Base-by-base conservation (phyloP, 2,113 vertebrate species). In the Isichthys henryi region DNA sequence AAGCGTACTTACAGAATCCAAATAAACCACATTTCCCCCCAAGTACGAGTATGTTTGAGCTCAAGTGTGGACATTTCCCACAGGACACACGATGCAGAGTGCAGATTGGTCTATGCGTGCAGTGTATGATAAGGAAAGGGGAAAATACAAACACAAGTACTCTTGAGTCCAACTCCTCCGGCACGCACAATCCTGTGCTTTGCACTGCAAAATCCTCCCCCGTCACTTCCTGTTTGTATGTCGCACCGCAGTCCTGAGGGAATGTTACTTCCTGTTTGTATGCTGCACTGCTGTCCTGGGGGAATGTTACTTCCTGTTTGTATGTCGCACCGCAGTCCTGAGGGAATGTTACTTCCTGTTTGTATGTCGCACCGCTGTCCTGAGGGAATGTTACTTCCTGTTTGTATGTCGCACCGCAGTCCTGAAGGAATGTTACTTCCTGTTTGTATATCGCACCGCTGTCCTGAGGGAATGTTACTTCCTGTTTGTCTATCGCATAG, bases 261-360 rank as follows among this genome's bases (percentile, higher is more conserved):
- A 53, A 6, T 53, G 19, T 21, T 21, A 56, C 53, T 56, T 56
- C 53, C 53, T 21, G 53, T 2, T 56, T 56, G 19, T 56, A 56
- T 21, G 5, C 7, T 0, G 0, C 53, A 56, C 5, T 0, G 0
- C 19, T 0, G 19, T 56, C 17, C 5, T 56, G 19, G 0, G 52
- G 53, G 5, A 21, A 21, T 52, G 19, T 56, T 21, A 21, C 53
- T 56, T 56, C 19, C 53, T 56, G 53, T 56, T 56, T 7, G 19
- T 21, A 7, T 56, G 52, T 0, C 0, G 0, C 52, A 56, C 17
- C 0, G 0, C 8, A 0, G 19, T 56, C 19, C 2, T 6, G 52
- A n/a, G 52, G 52, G 17, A 56, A 1, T 56, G 19, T 21, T 56
- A 56, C 52, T 56, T 53, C 5, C 52, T 53, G 52, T 53, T 53